Percentiles rank a stretch among this genome's conserved stretches.
phyloP scores from a whole-genome alignment of 2,113 vertebrate genomes.

The Triplophysa rosa region DNA sequence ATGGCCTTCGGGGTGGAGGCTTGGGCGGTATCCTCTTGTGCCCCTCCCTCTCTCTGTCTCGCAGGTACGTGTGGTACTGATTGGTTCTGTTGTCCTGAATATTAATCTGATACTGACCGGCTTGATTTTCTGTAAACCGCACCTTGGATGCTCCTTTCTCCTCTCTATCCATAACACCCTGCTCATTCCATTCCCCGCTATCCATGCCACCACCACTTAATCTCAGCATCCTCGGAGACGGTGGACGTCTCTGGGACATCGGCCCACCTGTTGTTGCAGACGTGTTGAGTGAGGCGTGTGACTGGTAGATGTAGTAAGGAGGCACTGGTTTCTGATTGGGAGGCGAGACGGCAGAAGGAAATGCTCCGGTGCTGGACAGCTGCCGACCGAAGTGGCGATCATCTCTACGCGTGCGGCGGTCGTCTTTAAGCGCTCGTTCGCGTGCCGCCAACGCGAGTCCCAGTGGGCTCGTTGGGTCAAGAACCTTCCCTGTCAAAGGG shows the following conservation, averaged over 20 bases:
- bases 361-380: constrained; percentile 68
- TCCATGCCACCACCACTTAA: constrained; percentile 60
- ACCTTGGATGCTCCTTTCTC: constrained; percentile 75
- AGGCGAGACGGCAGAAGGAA: constrained; percentile 68
- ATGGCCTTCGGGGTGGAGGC: constrained; percentile 69
- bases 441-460: constrained; percentile 86
- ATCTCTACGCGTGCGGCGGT: constrained; percentile 75
- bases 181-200: constrained; percentile 52
- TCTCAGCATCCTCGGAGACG: constrained; percentile 74
- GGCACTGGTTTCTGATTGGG: constrained; percentile 65
- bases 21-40: constrained; percentile 69
- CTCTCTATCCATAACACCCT: constrained; percentile 62
- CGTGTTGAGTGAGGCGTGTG: constrained; percentile 71
- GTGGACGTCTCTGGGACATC: constrained; percentile 69
- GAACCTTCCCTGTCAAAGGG: constrained; percentile 87
- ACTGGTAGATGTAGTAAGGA: constrained; percentile 63
- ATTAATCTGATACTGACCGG: constrained; percentile 58
- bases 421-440: constrained; percentile 86
- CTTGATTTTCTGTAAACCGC: constrained; percentile 76
- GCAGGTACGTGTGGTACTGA: constrained; percentile 59
- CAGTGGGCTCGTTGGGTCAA: constrained; percentile 86
- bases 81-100: constrained; percentile 60
- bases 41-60: constrained; percentile 60
- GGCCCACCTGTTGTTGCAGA: constrained; percentile 66
- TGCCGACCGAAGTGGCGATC: constrained; percentile 76